phyloP scores from a whole-genome alignment of 1,140 invertebrate species.

The Plectrocnemia conspersa region DNA sequence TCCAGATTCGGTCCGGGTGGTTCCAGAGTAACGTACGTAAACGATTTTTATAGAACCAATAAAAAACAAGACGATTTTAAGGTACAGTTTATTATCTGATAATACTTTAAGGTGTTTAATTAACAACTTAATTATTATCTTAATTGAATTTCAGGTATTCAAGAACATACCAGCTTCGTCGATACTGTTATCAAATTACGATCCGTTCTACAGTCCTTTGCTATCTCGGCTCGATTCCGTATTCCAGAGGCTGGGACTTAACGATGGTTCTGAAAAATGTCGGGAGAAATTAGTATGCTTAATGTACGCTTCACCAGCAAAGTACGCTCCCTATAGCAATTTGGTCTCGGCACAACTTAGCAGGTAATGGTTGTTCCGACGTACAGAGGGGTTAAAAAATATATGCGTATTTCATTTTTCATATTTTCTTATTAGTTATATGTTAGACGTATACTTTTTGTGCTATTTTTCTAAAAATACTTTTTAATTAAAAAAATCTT shows the following conservation, averaged over 20 bases:
- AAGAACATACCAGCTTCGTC: constrained; percentile 79
- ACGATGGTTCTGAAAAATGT: constrained; percentile 56
- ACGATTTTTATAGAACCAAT: constrained; percentile 51
- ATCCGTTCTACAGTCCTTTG: constrained; percentile 80
- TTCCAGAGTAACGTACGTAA: constrained; percentile 48
- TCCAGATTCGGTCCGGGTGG: constrained; percentile 50
- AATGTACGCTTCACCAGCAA: constrained; percentile 80
- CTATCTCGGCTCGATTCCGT: constrained; percentile 75
- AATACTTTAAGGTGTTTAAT: too few relatives aligned
- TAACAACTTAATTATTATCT: constrained; percentile 21
- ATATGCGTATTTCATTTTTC: too few relatives aligned
- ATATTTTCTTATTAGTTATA: too few relatives aligned
- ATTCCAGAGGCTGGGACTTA: constrained; percentile 66
- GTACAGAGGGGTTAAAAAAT: too few relatives aligned
- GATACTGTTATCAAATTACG: constrained; percentile 75
- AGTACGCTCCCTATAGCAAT: constrained; percentile 81
- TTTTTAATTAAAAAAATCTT: too few relatives aligned
- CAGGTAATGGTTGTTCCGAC: constrained; percentile 61
- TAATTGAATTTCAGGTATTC: constrained; percentile 60
- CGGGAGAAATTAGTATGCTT: constrained; percentile 76
- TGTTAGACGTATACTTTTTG: too few relatives aligned
- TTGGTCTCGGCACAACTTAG: constrained; percentile 81
- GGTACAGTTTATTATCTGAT: constrained; percentile 26
- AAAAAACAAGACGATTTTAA: constrained; percentile 43
- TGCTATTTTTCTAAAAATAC: too few relatives aligned